Base-by-base conservation (phyloP, 2,888 invertebrate genomes). In the Lumbricus terrestris region DNA sequence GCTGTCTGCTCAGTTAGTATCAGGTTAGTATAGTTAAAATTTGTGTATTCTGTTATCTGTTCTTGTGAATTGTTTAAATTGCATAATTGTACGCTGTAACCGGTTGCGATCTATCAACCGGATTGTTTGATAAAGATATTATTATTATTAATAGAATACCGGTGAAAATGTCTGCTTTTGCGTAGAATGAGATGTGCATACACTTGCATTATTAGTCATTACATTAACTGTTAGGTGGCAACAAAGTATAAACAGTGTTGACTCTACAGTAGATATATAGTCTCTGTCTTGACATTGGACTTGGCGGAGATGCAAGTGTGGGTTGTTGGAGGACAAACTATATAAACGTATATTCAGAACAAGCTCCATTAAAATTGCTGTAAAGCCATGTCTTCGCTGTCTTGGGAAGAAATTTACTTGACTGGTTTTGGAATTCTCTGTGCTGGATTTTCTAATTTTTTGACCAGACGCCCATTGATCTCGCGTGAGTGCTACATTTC, bases 321-420 rank as follows among this genome's bases (percentile, higher is more conserved):
- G 69, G 16, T 0, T 69, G 6, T 69, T n/a, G n/a, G 69, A 69
- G 69, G 69, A 69, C 69, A 69, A 69, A 69, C n/a, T n/a, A 69
- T 69, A 69, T 69, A n/a, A 69, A 69, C 29, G 13, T 69, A 69
- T 8, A 69, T 8, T 16, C 69, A 11, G 69, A 69, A 69, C 29
- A 69, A 29, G 29, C n/a, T 29, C n/a, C n/a, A 16, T 69, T 69
- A n/a, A n/a, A n/a, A n/a, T 90, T 91, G 90, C 90, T 91, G 90
- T 90, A 90, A 91, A 47, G 34, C 33, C 37, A 83, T 90, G 37
- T 83, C 85, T 82, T 38, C 20, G 82, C 29, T 37, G 34, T 85
- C 40, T 35, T 35, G 37, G 38, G 42, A 29, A n/a, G 47, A 88
- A 33, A 88, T 47, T 20, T 88, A 88, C 85, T 85, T 85, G 35